A percentile compares a stretch with the other conserved stretches of the same genome.
Evolutionary conservation across 2,797 vertebrate genomes (phyloP).

Genomic region (Tapirus indicus): DNA sequence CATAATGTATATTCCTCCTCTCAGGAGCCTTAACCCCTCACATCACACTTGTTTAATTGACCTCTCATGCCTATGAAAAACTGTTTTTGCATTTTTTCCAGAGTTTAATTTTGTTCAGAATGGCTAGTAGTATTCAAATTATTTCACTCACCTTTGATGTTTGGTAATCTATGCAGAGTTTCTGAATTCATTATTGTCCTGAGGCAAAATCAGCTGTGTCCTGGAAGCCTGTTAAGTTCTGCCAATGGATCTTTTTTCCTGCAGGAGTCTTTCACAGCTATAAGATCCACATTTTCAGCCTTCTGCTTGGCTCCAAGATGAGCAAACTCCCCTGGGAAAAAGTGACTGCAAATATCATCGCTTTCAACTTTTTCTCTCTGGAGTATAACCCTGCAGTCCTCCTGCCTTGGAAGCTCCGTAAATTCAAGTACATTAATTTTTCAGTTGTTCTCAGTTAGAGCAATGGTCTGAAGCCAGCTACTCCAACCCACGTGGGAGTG

Average conservation of each 20-base stretch:
- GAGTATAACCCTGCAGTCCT: not conserved
- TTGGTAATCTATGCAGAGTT: not conserved
- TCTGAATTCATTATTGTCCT: not conserved
- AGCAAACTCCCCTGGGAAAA: not conserved
- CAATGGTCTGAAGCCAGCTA: not conserved
- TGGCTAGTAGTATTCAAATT: not conserved
- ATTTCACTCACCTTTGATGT: not conserved
- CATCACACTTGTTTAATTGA: not conserved
- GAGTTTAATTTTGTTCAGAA: not conserved
- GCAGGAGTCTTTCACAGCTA: not conserved
- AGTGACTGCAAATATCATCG: not conserved
- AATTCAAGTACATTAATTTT: not conserved
- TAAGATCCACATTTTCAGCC: not conserved
- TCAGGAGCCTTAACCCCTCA: not conserved
- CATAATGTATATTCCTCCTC: not conserved
- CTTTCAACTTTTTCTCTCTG: not conserved
- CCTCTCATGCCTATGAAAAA: not conserved
- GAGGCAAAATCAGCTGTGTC: not conserved
- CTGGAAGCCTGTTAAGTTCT: not conserved
- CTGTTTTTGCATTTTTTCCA: not conserved
- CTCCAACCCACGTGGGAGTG: not conserved
- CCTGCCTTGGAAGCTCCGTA: not conserved
- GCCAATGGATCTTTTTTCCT: not conserved
- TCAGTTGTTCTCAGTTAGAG: not conserved
- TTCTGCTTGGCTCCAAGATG: not conserved